These are phyloP conservation scores for Druceiella hillmani DNA, from an alignment of 2,888 invertebrate genomes.

Conservation along the genomic window DNA sequence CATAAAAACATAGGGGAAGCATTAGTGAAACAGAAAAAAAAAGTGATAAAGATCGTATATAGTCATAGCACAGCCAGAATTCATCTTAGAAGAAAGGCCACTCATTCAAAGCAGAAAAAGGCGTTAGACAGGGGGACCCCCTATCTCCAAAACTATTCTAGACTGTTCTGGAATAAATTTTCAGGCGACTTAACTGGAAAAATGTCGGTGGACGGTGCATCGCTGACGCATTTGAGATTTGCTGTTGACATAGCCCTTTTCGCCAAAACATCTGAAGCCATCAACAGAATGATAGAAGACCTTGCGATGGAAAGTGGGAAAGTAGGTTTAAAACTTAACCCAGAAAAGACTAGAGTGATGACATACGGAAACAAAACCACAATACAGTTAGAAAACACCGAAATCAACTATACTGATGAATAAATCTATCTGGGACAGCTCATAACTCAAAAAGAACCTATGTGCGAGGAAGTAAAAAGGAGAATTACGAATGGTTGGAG, in stretches of 20 bases:
- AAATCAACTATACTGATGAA: slow-evolving; percentile 7
- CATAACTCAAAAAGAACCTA: slow-evolving; percentile 1
- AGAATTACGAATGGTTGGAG: slow-evolving; percentile 7
- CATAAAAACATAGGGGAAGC: slow-evolving; percentile 3
- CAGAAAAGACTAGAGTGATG: not conserved
- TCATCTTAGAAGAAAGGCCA: no score
- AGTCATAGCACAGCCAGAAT: no score
- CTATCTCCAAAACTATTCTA: no score
- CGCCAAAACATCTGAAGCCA: no score
- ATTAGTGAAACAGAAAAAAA: slow-evolving; percentile 1
- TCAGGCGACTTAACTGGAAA: no score
- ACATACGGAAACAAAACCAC: not conserved
- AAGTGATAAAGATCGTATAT: no score
- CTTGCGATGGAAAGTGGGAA: not conserved
- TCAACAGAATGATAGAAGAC: slow-evolving; percentile 1
- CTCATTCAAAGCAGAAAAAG: no score
- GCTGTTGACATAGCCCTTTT: no score
- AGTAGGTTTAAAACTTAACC: not conserved
- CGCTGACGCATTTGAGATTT: no score
- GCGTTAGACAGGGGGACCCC: no score
- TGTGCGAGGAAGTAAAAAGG: slow-evolving; percentile 4
- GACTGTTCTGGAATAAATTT: no score
- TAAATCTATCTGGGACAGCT: not conserved
- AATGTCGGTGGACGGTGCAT: no score
- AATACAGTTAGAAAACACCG: slow-evolving; percentile 9